A percentile compares a stretch with the other conserved stretches of the same genome.
Conservation (phyloP, 2,888 invertebrate genomes). For the Homarus gammarus region DNA sequence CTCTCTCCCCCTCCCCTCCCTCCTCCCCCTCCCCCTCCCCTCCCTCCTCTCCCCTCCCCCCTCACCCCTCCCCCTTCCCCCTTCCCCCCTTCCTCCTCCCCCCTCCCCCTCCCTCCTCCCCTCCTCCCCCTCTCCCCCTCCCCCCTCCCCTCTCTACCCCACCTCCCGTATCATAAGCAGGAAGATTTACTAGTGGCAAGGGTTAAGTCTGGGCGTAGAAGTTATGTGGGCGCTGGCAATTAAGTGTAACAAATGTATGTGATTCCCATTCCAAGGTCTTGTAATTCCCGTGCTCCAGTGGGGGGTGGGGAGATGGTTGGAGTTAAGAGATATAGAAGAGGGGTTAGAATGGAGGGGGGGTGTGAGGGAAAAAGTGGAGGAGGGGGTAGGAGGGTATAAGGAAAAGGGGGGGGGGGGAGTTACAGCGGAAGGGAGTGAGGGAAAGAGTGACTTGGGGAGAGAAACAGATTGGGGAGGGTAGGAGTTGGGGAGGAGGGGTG, state of each 20-base stretch:
- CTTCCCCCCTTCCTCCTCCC: no score
- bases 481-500: no score
- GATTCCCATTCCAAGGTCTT: conserved; percentile 35
- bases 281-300: conserved; percentile 33
- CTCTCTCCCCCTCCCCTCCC: neutral
- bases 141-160: neutral
- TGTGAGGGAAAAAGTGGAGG: neutral
- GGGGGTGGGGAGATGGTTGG: neutral
- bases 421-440: no score
- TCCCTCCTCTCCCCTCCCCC: neutral
- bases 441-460: no score
- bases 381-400: neutral
- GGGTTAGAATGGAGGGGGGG: no score
- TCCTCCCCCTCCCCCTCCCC: neutral
- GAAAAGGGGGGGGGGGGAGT: no score
- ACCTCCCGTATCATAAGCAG: neutral
- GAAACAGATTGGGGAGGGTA: no score
- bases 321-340: no score
- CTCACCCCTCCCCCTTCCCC: neutral
- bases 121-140: neutral
- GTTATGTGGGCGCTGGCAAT: conserved; percentile 29
- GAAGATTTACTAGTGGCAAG: conserved; percentile 1
- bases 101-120: neutral
- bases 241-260: conserved; percentile 52
- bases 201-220: conserved; percentile 19